Evolutionary conservation across 2,113 vertebrate genomes (phyloP).

Genomic region (Megaptera novaeangliae): DNA sequence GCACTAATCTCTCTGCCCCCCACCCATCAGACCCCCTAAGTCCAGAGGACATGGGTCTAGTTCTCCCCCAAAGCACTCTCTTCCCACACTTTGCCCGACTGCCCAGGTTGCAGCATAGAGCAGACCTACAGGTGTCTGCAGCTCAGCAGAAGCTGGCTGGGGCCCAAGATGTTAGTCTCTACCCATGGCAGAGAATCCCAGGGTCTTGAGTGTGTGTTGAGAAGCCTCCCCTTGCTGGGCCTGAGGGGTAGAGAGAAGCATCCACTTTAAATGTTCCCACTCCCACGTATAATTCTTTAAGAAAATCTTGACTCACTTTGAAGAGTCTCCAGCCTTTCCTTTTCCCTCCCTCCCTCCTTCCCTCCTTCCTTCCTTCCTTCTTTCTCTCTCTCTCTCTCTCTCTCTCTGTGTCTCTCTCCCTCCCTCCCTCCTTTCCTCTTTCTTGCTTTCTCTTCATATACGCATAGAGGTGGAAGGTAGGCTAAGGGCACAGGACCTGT

Average conservation of each 20-base stretch:
- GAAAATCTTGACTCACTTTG: background rate
- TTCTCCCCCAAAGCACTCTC: background rate
- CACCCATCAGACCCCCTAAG: background rate
- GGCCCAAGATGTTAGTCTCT: background rate
- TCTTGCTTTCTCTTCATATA: background rate
- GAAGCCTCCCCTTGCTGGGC: background rate
- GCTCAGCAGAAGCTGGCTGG: background rate
- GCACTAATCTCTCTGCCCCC: background rate
- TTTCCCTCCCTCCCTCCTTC: background rate
- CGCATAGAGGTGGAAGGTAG: background rate
- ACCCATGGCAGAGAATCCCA: background rate
- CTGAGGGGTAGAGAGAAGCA: background rate
- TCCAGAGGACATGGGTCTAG: background rate
- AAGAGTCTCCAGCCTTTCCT: background rate
- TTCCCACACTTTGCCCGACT: background rate
- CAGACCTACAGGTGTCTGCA: background rate
- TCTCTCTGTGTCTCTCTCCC: accelerated
- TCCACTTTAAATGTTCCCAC: background rate
- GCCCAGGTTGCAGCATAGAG: background rate
- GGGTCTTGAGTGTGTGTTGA: background rate
- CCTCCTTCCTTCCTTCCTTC: background rate
- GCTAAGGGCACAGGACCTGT: background rate
- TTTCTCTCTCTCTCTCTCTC: background rate
- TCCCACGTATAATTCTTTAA: background rate
- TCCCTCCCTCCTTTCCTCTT: background rate